phyloP scores from a whole-genome alignment of 2,113 vertebrate species.

The Antechinus flavipes region DNA sequence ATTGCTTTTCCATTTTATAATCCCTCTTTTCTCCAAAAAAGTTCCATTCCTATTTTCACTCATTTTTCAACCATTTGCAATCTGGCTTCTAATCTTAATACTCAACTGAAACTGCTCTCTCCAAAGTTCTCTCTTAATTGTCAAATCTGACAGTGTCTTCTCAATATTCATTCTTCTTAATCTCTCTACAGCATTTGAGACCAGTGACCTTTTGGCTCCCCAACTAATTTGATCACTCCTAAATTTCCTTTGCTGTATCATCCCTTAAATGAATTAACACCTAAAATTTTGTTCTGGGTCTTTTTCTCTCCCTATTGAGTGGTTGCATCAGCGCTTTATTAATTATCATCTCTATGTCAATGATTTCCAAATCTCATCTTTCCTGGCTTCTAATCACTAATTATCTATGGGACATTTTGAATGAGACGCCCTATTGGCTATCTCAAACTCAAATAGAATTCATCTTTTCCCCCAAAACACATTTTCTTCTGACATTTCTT shows the following conservation, averaged over 20 bases:
- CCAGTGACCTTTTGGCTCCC: background rate
- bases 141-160: background rate
- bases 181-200: background rate
- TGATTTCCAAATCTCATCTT: background rate
- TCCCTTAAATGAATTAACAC: background rate
- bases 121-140: background rate
- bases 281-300: background rate
- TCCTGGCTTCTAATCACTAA: background rate
- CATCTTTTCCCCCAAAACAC: background rate
- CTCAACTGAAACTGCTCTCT: background rate
- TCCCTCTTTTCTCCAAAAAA: background rate
- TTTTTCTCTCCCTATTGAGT: background rate
- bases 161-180: background rate
- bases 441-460: background rate
- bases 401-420: background rate
- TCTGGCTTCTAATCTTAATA: background rate
- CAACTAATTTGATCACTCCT: background rate
- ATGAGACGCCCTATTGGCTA: background rate
- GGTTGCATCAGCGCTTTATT: background rate
- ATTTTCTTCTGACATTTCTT: background rate
- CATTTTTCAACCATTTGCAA: background rate
- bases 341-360: background rate
- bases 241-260: slow-evolving; percentile 56
- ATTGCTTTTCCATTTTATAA: background rate
- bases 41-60: background rate